Evolutionary conservation across 2,888 invertebrate genomes (phyloP).

Genomic region (Ectobius pallidus): DNA sequence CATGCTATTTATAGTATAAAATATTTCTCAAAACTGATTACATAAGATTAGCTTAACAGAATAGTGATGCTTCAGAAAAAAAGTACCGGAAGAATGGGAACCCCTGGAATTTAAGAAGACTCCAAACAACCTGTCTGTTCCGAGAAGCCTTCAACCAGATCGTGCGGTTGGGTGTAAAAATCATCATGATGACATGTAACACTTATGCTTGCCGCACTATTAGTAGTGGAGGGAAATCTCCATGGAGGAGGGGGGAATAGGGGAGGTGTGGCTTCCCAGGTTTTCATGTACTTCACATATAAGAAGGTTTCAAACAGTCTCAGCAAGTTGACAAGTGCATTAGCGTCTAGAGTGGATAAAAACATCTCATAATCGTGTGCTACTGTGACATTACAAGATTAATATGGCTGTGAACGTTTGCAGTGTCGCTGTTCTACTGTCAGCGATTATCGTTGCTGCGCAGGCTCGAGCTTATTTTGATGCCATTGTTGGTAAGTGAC

Average conservation of each 20-base stretch:
- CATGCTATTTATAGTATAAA: no score
- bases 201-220: neutral
- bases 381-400: no score
- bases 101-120: neutral
- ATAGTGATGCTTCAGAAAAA: no score
- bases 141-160: neutral
- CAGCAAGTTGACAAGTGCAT: neutral
- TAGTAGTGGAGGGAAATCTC: neutral
- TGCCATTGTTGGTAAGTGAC: slow-evolving; percentile 15
- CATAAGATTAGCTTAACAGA: no score
- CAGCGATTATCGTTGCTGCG: neutral
- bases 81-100: no score
- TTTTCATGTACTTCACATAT: neutral
- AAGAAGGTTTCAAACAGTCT: neutral
- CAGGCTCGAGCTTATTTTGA: slow-evolving; percentile 4
- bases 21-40: no score
- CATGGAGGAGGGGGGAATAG: neutral
- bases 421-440: slow-evolving; percentile 10
- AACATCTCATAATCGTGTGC: no score
- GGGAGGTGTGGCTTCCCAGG: neutral
- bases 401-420: neutral
- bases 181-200: neutral
- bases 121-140: neutral
- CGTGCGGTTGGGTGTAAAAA: neutral
- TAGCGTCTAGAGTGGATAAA: no score